These are phyloP conservation scores for Sceloporus undulatus DNA, from an alignment of 2,113 vertebrate genomes.

Conservation along the genomic window DNA sequence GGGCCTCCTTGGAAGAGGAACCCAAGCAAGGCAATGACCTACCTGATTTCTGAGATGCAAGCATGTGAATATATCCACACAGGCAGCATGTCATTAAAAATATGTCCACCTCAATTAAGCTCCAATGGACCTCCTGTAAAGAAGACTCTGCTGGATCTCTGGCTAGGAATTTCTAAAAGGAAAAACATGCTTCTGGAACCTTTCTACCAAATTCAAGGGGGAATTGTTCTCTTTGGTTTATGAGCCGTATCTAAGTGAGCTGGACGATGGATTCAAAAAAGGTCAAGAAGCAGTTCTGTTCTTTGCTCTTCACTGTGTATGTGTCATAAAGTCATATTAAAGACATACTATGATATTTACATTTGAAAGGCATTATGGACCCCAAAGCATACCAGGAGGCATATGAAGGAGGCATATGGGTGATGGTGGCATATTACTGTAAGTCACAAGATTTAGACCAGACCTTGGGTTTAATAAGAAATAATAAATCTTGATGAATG, in stretches of 20 bases:
- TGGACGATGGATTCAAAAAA: conserved; percentile 16
- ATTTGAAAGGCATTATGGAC: not conserved
- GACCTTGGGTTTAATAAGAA: too few species aligned
- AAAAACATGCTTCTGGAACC: conserved; percentile 11
- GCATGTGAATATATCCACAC: not conserved
- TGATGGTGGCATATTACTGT: not conserved
- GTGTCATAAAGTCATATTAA: not conserved
- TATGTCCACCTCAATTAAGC: conserved; percentile 31
- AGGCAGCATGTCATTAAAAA: conserved; percentile 9
- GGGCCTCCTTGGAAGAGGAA: not conserved
- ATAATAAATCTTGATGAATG: not conserved
- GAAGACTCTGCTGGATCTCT: conserved; percentile 23
- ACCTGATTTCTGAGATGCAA: not conserved
- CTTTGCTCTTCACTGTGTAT: not conserved
- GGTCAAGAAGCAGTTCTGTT: not conserved
- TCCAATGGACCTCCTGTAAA: conserved; percentile 27
- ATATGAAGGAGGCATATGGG: not conserved
- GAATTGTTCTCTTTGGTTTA: conserved; percentile 44
- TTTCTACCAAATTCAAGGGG: conserved; percentile 23
- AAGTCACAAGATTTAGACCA: not conserved
- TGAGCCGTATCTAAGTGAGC: conserved; percentile 30
- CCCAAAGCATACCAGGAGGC: not conserved
- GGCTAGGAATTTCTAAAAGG: conserved; percentile 4
- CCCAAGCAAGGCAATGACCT: conserved; percentile 11
- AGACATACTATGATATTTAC: not conserved